These are phyloP conservation scores for Agonopterix subpropinquella DNA, from an alignment of 2,888 invertebrate genomes.

Conservation along the genomic window DNA sequence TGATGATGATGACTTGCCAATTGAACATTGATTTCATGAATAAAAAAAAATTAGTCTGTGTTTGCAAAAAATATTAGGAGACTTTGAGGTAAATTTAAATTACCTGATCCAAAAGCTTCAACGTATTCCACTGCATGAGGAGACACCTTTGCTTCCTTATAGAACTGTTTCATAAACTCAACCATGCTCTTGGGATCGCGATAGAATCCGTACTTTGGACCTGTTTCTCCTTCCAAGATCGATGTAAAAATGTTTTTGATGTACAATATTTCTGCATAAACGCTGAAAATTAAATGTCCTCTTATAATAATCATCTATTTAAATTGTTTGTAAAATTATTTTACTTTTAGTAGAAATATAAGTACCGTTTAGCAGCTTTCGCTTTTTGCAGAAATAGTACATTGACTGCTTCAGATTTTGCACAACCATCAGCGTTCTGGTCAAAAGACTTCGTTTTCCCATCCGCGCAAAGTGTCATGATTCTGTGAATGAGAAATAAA, in stretches of 20 bases:
- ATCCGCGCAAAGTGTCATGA: neutral
- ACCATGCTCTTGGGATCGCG: slow-evolving; percentile 67
- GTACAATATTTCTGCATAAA: neutral
- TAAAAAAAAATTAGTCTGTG: too few relatives aligned
- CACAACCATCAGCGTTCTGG: neutral
- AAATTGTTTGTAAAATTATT: too few relatives aligned
- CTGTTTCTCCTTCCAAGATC: neutral
- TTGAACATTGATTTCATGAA: neutral
- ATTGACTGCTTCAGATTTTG: neutral
- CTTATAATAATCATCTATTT: too few relatives aligned
- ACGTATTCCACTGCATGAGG: slow-evolving; percentile 83
- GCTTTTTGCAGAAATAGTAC: neutral
- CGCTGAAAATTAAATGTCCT: neutral
- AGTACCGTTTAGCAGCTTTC: neutral
- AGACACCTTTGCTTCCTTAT: slow-evolving; percentile 77
- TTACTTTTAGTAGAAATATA: neutral
- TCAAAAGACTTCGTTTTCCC: neutral
- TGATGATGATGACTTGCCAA: too few relatives aligned
- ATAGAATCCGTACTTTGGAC: slow-evolving; percentile 67
- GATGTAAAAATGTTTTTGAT: neutral
- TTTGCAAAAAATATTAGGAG: neutral
- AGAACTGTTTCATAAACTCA: slow-evolving; percentile 72
- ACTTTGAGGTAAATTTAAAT: neutral
- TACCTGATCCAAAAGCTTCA: slow-evolving; percentile 89
- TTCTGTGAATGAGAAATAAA: too few relatives aligned